A percentile compares a stretch with the other conserved stretches of the same genome.
These are phyloP conservation scores for Sarcophaga peregrina DNA, from an alignment of 1,140 invertebrate genomes.

Conservation along the genomic window DNA sequence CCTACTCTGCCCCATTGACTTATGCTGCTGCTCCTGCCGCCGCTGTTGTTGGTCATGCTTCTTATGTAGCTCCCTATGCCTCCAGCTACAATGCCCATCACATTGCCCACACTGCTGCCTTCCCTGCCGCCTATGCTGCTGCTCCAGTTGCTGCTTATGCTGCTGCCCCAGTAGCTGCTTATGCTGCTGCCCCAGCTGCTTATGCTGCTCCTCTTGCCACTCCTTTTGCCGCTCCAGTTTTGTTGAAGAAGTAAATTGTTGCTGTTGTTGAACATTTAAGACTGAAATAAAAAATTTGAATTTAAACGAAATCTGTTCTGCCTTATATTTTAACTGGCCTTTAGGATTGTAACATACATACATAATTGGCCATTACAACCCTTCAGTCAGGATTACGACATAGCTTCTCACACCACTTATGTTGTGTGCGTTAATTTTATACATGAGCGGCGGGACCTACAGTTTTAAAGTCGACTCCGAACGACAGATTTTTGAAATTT, in stretches of 20 bases:
- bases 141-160: constrained; percentile 62
- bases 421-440: no score
- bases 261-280: background rate
- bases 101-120: constrained; percentile 42
- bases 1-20: constrained; percentile 56
- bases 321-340: no score
- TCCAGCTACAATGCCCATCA: constrained; percentile 25
- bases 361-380: no score
- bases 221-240: constrained; percentile 45
- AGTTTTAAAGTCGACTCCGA: no score
- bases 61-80: constrained; percentile 36
- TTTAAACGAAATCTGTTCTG: no score
- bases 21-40: constrained; percentile 42
- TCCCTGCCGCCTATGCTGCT: constrained; percentile 55
- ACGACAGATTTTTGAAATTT: no score
- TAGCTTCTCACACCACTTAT: no score
- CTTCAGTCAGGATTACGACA: no score
- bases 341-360: no score
- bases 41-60: constrained; percentile 32
- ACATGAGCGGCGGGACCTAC: no score
- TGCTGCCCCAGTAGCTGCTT: constrained; percentile 29
- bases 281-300: background rate
- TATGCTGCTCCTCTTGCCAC: constrained; percentile 54
- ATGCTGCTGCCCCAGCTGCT: constrained; percentile 45
- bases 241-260: constrained; percentile 23